A percentile compares a stretch with the other conserved stretches of the same genome.
phyloP scores from a whole-genome alignment of 2,113 vertebrate genomes.

The Phyllopteryx taeniolatus region DNA sequence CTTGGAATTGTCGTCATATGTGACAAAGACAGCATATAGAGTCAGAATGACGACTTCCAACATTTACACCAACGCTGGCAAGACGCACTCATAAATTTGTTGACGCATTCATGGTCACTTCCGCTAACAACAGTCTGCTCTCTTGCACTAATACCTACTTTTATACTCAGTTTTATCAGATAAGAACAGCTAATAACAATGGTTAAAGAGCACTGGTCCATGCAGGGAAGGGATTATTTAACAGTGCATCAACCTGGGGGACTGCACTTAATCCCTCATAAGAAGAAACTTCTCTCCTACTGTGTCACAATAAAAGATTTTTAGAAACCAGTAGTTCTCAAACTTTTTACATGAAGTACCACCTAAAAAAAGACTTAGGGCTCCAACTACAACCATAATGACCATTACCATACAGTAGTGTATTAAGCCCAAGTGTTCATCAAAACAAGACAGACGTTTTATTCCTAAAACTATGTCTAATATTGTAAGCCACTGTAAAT shows the following conservation, averaged over 20 bases:
- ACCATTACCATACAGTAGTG: too few species aligned
- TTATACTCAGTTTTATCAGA: slow-evolving; percentile 50
- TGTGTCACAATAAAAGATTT: background rate
- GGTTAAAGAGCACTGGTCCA: slow-evolving; percentile 14
- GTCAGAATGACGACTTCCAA: slow-evolving; percentile 66
- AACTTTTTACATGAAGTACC: too few species aligned
- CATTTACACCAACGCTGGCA: slow-evolving; percentile 65
- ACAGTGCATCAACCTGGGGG: slow-evolving; percentile 5
- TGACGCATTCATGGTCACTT: slow-evolving; percentile 46
- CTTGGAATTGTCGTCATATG: slow-evolving; percentile 67
- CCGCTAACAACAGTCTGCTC: slow-evolving; percentile 31
- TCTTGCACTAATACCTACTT: slow-evolving; percentile 31
- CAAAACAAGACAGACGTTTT: too few species aligned
- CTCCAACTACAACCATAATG: too few species aligned
- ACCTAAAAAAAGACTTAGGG: too few species aligned
- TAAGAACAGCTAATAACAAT: slow-evolving; percentile 44
- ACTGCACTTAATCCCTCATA: slow-evolving; percentile 42
- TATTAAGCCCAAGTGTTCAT: too few species aligned
- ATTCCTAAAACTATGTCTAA: too few species aligned
- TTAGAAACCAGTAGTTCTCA: too few species aligned
- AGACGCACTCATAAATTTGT: slow-evolving; percentile 59
- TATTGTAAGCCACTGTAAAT: too few species aligned
- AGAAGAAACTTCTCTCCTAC: background rate
- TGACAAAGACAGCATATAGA: slow-evolving; percentile 73
- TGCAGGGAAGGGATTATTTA: slow-evolving; percentile 8